Evolutionary conservation across 2,113 vertebrate genomes (phyloP).

Genomic region (Oryzias melastigma): DNA sequence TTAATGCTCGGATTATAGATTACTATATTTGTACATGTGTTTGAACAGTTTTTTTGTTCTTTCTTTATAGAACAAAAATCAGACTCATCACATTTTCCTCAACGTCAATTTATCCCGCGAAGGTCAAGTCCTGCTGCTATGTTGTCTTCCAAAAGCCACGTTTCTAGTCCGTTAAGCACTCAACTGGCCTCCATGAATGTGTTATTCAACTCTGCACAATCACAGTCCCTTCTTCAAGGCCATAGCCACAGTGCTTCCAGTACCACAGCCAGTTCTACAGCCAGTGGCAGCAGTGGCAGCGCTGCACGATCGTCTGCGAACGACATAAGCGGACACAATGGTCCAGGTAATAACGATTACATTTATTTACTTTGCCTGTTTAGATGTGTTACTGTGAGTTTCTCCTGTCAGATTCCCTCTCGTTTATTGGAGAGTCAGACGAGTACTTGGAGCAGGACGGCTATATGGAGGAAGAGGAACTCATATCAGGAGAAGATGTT

Average conservation of each 20-base stretch:
- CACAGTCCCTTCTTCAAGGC: slow-evolving; percentile 69
- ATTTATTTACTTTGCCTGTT: background rate
- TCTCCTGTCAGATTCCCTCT: slow-evolving; percentile 65
- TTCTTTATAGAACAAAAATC: slow-evolving; percentile 67
- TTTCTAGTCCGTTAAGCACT: slow-evolving; percentile 57
- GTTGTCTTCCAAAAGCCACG: slow-evolving; percentile 63
- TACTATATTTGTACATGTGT: background rate
- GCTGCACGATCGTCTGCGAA: slow-evolving; percentile 60
- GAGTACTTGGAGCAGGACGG: slow-evolving; percentile 74
- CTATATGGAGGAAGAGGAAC: slow-evolving; percentile 75
- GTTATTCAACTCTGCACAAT: slow-evolving; percentile 63
- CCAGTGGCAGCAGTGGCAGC: slow-evolving; percentile 46
- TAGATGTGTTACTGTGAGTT: background rate
- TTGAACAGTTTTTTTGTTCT: background rate
- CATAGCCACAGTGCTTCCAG: slow-evolving; percentile 59
- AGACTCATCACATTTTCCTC: slow-evolving; percentile 62
- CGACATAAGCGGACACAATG: slow-evolving; percentile 59
- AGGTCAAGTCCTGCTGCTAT: slow-evolving; percentile 61
- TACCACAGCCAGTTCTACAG: slow-evolving; percentile 35
- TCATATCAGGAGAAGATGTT: slow-evolving; percentile 73
- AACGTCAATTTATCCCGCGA: slow-evolving; percentile 70
- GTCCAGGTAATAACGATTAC: slow-evolving; percentile 59
- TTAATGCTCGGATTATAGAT: background rate
- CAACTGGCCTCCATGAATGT: slow-evolving; percentile 71
- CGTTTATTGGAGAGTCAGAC: slow-evolving; percentile 74